Base-by-base conservation (phyloP, 2,797 vertebrate genomes). In the Triplophysa yarkandensis region DNA sequence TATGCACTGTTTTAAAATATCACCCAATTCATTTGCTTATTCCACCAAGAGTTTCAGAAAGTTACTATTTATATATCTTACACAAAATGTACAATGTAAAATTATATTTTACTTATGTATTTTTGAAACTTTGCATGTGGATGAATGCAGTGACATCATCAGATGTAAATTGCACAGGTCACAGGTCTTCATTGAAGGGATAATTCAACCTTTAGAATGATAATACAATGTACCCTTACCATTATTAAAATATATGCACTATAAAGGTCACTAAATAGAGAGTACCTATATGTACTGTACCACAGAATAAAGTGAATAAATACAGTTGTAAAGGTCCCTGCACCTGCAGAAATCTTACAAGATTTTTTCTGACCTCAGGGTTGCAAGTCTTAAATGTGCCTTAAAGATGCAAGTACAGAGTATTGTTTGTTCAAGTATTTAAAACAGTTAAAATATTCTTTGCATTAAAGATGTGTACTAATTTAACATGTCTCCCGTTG, bases 371-470 rank as follows among this genome's bases (percentile, higher is more conserved):
- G 58, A 71, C 57, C 69, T 62, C 69, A 74, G 63, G 54, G 54
- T 44, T 52, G 30, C 32, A 36, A 68, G 64, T 75, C 73, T 75
- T 75, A 75, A 75, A 43, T 39, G 73, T 75, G 73, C 73, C 73
- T 75, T 75, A 68, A 11, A 30, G 28, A 28, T 41, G 50, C 27
- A 4, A 66, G 39, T 65, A 66, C 52, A 36, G 54, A 68, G 41
- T 6, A 61, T 7, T 13, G 27, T 44, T 60, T 48, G 6, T 19
- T 44, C 32, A 28, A 60, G 27, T 60, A 52, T 66, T 67, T 55
- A 62, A 62, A 62, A 4, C 21, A 36, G 32, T 21, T 63, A 9
- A 74, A n/a, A 36, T 57, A 44, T 57, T 44, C 30, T 66, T 41
- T 9, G 50, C 54, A 52, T 58, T 64, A 65, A 11, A 7, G 23